These are phyloP conservation scores for Mixornis gularis DNA, from an alignment of 2,113 vertebrate species.

Conservation along the genomic window DNA sequence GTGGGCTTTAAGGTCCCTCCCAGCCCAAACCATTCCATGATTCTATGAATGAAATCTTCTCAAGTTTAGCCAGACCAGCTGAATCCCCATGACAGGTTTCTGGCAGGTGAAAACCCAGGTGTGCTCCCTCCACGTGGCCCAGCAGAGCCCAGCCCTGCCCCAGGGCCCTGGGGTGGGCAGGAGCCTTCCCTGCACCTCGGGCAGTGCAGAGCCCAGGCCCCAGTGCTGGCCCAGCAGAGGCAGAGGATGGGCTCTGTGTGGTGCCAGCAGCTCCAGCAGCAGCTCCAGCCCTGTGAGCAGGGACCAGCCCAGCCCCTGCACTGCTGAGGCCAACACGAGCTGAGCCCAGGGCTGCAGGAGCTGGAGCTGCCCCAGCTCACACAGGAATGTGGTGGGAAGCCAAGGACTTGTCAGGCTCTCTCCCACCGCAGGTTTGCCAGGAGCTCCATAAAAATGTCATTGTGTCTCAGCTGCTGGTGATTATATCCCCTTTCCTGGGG, in stretches of 20 bases:
- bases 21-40: background rate
- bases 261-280: background rate
- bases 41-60: background rate
- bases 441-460: conserved; percentile 76
- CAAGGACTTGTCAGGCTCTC: conserved; percentile 63
- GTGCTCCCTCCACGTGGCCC: background rate
- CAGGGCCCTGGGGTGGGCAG: background rate
- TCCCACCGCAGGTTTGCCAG: conserved; percentile 63
- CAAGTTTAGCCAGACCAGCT: background rate
- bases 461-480: conserved; percentile 72
- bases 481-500: conserved; percentile 63
- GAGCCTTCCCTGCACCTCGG: background rate
- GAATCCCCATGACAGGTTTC: background rate
- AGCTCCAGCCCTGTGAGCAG: background rate
- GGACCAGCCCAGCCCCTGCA: background rate
- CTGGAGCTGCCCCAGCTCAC: background rate
- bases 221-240: background rate
- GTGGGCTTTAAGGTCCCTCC: background rate
- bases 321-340: background rate
- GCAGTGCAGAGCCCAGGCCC: background rate
- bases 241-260: background rate
- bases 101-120: background rate
- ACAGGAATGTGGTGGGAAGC: conserved; percentile 53
- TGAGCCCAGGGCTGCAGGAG: background rate
- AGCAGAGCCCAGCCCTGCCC: background rate